Base-by-base conservation (phyloP, 2,888 invertebrate species). In the Notodonta dromedarius region DNA sequence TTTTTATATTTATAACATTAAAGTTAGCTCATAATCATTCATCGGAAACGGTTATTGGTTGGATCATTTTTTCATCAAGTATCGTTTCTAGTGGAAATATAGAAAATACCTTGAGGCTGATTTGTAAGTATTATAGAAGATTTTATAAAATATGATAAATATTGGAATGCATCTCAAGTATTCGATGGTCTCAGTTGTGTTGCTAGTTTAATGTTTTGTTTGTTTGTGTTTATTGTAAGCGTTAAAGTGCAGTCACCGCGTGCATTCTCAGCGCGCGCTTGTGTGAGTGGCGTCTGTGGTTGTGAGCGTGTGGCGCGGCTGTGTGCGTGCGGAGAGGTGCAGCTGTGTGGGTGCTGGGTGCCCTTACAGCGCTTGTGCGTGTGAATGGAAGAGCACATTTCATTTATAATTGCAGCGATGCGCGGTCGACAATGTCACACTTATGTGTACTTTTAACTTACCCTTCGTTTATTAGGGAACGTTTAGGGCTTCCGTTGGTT, bases 341-440 rank as follows among this genome's bases (percentile, higher is more conserved):
- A 73, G 54, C 63, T 76, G 85, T 84, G 85, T 87, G 87, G 66
- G 88, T 83, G 83, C 76, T 79, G 83, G 85, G 89, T 83, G 89
- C 90, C 89, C 89, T 84, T 24, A 85, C 86, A 90, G 88, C 89
- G 86, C 87, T 86, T 91, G 92, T 91, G 90, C 91, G 93, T 91
- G 93, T 93, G 91, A 93, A 93, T 93, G 93, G 89, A 91, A 83
- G 88, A 93, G 89, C 90, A 92, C 92, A 93, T 93, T 92, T 92
- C 90, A 89, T 92, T 93, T 93, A 92, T 92, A 93, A 93, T 93
- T 92, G 91, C 92, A 90, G 87, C 83, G 91, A 91, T 91, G 92
- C 91, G 90, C 92, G 88, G 85, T 86, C 87, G 88, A 83, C 89
- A 88, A 89, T 88, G 87, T 88, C 89, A 87, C 88, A 87, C 85